Evolutionary conservation across 1,140 invertebrate species (phyloP).

Genomic region (Heliothis subflexa): DNA sequence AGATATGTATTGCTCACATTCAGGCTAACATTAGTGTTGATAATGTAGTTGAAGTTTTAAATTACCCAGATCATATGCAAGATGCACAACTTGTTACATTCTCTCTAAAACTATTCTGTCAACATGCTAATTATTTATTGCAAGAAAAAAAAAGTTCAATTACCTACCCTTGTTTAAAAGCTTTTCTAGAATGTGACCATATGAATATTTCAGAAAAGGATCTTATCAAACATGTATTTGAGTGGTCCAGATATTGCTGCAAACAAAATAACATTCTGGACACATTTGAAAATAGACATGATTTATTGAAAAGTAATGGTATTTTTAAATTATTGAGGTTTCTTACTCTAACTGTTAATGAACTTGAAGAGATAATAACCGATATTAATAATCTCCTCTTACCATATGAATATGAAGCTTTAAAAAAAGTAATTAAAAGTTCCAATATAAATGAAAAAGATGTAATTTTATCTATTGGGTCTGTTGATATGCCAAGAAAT

Average conservation of each 20-base stretch:
- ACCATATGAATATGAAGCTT: conserved; percentile 60
- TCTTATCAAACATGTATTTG: conserved; percentile 81
- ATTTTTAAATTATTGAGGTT: conserved; percentile 78
- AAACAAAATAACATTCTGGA: conserved; percentile 70
- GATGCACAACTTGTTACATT: conserved; percentile 77
- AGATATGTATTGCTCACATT: conserved; percentile 83
- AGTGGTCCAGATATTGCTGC: conserved; percentile 85
- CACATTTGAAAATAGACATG: conserved; percentile 74
- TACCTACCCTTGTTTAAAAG: conserved; percentile 77
- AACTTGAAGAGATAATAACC: conserved; percentile 69
- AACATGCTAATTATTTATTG: conserved; percentile 83
- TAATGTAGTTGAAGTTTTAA: conserved; percentile 85
- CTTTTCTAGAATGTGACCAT: conserved; percentile 78
- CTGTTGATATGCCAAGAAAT: conserved; percentile 58
- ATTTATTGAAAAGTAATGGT: conserved; percentile 76
- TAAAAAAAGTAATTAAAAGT: conserved; percentile 58
- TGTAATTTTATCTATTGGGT: conserved; percentile 48
- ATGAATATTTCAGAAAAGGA: conserved; percentile 84
- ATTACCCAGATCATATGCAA: conserved; percentile 86
- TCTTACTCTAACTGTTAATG: conserved; percentile 64
- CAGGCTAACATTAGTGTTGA: conserved; percentile 83
- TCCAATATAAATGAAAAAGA: conserved; percentile 46
- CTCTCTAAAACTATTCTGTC: conserved; percentile 83
- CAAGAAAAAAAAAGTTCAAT: conserved; percentile 81
- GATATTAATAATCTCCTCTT: conserved; percentile 66